Percentiles rank a stretch among this genome's conserved stretches.
phyloP scores from a whole-genome alignment of 92 coral and sea anemone genomes.

The Ricordea florida region DNA sequence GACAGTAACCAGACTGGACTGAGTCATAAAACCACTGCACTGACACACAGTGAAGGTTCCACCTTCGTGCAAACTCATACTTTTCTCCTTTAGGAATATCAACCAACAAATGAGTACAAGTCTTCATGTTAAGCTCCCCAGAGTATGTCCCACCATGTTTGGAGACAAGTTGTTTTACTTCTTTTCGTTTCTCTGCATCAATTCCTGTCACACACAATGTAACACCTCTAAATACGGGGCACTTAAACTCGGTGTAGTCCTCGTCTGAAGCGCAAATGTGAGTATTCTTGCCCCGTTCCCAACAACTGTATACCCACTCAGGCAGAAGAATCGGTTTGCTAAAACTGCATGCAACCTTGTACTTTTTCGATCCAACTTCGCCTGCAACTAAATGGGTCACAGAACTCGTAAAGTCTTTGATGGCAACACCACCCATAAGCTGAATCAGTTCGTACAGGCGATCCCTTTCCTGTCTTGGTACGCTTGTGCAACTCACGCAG shows the following conservation, averaged over 20 bases:
- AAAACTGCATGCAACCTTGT: slow-evolving; percentile 78
- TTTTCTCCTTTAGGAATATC: slow-evolving; percentile 88
- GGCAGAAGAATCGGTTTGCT: slow-evolving; percentile 78
- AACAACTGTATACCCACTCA: slow-evolving; percentile 79
- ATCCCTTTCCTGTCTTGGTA: slow-evolving; percentile 73
- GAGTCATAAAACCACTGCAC: slow-evolving; percentile 93
- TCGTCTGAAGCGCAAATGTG: slow-evolving; percentile 73
- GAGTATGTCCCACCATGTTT: slow-evolving; percentile 86
- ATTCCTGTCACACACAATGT: slow-evolving; percentile 92
- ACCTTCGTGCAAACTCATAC: slow-evolving; percentile 83
- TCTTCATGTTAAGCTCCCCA: slow-evolving; percentile 82
- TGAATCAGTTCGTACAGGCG: slow-evolving; percentile 65
- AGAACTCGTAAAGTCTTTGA: slow-evolving; percentile 73
- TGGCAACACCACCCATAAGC: slow-evolving; percentile 83
- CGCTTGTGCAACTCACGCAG: slow-evolving; percentile 73
- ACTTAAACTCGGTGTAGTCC: slow-evolving; percentile 62
- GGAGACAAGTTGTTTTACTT: slow-evolving; percentile 57
- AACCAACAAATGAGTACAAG: slow-evolving; percentile 88
- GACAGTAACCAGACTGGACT: slow-evolving; percentile 80
- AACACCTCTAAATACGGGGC: slow-evolving; percentile 90
- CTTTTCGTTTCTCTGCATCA: slow-evolving; percentile 69
- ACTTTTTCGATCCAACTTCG: slow-evolving; percentile 93
- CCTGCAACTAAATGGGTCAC: slow-evolving; percentile 98
- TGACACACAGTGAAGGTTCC: slow-evolving; percentile 91
- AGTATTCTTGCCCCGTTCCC: slow-evolving; percentile 64